Evolutionary conservation across 2,888 invertebrate species (phyloP).

Genomic region (Caradrina kadenii): DNA sequence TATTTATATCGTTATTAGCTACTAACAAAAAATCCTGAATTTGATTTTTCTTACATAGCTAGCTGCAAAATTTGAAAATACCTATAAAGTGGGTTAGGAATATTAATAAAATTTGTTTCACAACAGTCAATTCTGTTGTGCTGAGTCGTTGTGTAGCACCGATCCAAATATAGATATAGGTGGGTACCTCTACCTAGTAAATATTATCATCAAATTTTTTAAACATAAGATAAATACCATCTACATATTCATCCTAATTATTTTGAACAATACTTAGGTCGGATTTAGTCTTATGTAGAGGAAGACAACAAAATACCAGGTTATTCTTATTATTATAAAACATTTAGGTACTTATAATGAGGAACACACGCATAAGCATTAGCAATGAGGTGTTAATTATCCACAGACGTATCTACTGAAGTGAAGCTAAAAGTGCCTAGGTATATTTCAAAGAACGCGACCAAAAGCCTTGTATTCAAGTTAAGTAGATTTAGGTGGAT

Average conservation of each 20-base stretch:
- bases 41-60: slow-evolving; percentile 16
- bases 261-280: background rate
- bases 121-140: slow-evolving; percentile 48
- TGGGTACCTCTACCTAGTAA: background rate
- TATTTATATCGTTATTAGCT: background rate
- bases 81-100: slow-evolving; percentile 57
- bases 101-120: slow-evolving; percentile 64
- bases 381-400: slow-evolving; percentile 41
- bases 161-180: slow-evolving; percentile 41
- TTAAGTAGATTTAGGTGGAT: background rate
- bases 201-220: slow-evolving; percentile 7
- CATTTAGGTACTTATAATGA: slow-evolving; percentile 2
- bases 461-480: slow-evolving; percentile 23
- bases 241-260: background rate
- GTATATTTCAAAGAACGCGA: slow-evolving; percentile 13
- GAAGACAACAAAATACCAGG: slow-evolving; percentile 4
- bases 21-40: too few species aligned
- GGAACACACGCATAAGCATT: slow-evolving; percentile 20
- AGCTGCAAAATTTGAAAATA: slow-evolving; percentile 27
- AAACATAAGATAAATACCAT: background rate
- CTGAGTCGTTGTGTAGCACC: slow-evolving; percentile 46
- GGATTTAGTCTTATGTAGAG: background rate
- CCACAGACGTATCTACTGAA: slow-evolving; percentile 6
- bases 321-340: slow-evolving; percentile 2
- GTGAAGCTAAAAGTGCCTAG: slow-evolving; percentile 17